Evolutionary conservation across 1,140 invertebrate species (phyloP), one percentile per base, ranked within the genome.

Genomic region (Brachionus plicatilis): DNA sequence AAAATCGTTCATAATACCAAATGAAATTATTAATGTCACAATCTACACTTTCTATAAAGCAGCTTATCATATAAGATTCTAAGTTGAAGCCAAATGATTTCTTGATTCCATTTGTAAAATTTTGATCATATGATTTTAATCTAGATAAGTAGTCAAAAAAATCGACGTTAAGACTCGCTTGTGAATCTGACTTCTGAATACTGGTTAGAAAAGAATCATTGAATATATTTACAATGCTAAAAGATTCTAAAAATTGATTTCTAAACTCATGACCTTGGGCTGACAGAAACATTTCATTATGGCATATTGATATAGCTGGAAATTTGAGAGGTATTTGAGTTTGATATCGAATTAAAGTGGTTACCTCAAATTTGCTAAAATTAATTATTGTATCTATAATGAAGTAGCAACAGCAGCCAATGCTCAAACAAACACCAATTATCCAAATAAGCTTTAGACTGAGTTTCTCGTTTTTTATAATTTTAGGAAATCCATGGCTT

Each of bases 401-500:
- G 1, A 76, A 76, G 47, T 47, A 76, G 3, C 37, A 17, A n/a
- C 41, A 76, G n/a, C 5, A 17, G n/a, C 70, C 41, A 12, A 47
- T 17, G n/a, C 41, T 24, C n/a, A 47, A n/a, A 47, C 14, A 20
- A n/a, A 47, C 8, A 27, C 41, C 4, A 76, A 76, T 1, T 9
- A 33, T 24, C 70, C 70, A 76, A 17, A 76, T 8, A 1, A 76
- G 37, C 41, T 76, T 45, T 24, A 76, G 12, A 2, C n/a, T 24
- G 11, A 47, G 7, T 47, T 45, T 27, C 11, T 76, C 29, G 5
- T 41, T 76, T 76, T 47, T 76, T 12, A 76, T 20, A 24, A 76
- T 76, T 47, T 76, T 76, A 24, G 70, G 70, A 47, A 76, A 76
- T 9, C 70, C 70, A 76, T 76, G 70, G 12, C 70, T 47, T 3